Percentiles rank a stretch among this genome's conserved stretches.
Conservation (phyloP, 2,113 vertebrate species). For the Prionailurus bengalensis region DNA sequence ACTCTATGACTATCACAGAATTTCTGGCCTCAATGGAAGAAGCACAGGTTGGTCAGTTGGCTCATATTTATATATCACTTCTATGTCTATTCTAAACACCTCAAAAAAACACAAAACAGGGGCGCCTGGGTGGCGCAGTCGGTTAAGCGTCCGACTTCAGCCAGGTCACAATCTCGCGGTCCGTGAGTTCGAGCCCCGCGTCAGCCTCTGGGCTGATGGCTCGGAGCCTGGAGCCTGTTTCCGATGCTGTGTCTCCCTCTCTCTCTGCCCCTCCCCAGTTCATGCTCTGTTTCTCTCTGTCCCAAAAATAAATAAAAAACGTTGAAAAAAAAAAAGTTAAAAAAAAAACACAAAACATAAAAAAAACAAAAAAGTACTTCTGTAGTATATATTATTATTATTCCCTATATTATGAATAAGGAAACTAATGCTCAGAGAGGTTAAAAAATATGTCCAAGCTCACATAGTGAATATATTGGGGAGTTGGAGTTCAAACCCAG, state of each 20-base stretch:
- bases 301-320: too few relatives aligned
- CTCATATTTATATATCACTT: not conserved
- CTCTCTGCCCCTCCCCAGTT: too few relatives aligned
- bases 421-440: not conserved
- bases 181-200: too few relatives aligned
- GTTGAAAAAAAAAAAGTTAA: too few relatives aligned
- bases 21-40: not conserved
- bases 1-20: not conserved
- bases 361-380: not conserved
- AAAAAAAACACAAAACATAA: not conserved
- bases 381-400: constrained; percentile 1
- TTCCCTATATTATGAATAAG: not conserved
- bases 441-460: not conserved
- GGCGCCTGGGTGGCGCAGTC: too few relatives aligned
- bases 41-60: not conserved
- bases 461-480: not conserved
- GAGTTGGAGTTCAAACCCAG: not conserved
- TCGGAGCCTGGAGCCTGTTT: too few relatives aligned
- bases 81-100: not conserved
- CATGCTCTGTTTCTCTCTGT: too few relatives aligned
- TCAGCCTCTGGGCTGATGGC: too few relatives aligned
- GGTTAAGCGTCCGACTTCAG: too few relatives aligned
- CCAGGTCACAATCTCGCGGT: too few relatives aligned
- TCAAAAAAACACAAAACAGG: not conserved
- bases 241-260: too few relatives aligned